Base-by-base conservation (phyloP, 2,113 vertebrate species). In the Serinus canaria region DNA sequence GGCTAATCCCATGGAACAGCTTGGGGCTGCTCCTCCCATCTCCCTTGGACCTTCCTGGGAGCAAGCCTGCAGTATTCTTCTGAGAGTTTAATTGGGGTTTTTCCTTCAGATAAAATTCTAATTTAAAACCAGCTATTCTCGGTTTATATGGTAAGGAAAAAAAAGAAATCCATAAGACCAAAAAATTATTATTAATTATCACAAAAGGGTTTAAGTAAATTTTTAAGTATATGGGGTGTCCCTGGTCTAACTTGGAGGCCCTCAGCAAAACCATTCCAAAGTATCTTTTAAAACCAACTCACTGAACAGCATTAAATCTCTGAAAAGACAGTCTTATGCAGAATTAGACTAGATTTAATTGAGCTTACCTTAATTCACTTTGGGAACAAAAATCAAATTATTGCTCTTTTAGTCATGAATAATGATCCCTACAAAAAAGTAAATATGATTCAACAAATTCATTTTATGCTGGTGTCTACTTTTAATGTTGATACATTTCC, bases 321-420 rank as follows among this genome's bases (percentile, higher is more conserved):
- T 55, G 35, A 81, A 87, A 83, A 92, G 35, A 37, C 37, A 63
- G 9, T 74, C 39, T 87, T 64, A 39, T 2, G 52, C 30, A 63
- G 20, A 70, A 63, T 72, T 53, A 82, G 56, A 27, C 27, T 60
- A 35, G 53, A 72, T 91, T 92, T 89, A 91, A 84, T 64, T 79
- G 56, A 44, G 9, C 3, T 87, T 89, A 50, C 35, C 30, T 91
- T 89, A 37, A 80, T 81, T 77, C 39, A 47, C 46, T 91, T 75
- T 60, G 52, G 69, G 89, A 89, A 89, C 4, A 92, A 87, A 89
- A 82, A 84, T 70, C 39, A 87, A 74, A 89, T 78, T 78, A 82
- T 47, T 82, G 41, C 14, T 81, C 44, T 67, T 58, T 74, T 27
- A 87, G 31, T 47, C 24, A 68, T 59, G 41, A 92, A 78, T 64